A percentile compares a stretch with the other conserved stretches of the same genome.
These are phyloP conservation scores for Gymnocephalus cernua DNA, from an alignment of 2,113 vertebrate genomes.

Conservation along the genomic window DNA sequence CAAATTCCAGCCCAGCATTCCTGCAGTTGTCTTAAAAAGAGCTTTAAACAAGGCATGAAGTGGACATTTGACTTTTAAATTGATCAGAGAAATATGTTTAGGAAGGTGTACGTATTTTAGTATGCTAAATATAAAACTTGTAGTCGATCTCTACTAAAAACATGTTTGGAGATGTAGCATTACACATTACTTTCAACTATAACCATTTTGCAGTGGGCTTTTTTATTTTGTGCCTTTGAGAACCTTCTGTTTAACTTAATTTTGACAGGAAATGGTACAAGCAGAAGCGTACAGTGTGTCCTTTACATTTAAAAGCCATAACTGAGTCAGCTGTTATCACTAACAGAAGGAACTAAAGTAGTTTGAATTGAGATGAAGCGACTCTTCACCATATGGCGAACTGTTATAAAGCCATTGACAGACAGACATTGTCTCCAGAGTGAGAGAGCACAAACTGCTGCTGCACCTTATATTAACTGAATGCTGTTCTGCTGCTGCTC, in stretches of 20 bases:
- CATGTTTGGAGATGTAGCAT: not conserved
- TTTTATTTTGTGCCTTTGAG: not conserved
- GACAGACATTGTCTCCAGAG: not conserved
- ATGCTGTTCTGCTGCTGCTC: slow-evolving; percentile 40
- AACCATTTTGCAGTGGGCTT: slow-evolving; percentile 14
- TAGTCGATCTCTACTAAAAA: not conserved
- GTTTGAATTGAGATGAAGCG: slow-evolving; percentile 22
- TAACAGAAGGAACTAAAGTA: not conserved
- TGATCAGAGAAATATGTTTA: not conserved
- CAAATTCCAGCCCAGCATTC: not conserved
- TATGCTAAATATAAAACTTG: not conserved
- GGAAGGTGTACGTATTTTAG: not conserved
- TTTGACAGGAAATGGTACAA: not conserved
- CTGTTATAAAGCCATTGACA: not conserved
- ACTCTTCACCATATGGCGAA: slow-evolving; percentile 8
- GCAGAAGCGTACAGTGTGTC: not conserved
- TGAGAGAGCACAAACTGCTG: slow-evolving; percentile 4
- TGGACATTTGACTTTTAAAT: not conserved
- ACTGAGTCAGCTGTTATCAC: not conserved
- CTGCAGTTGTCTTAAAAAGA: not conserved
- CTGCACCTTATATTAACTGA: slow-evolving; percentile 34
- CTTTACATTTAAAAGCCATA: slow-evolving; percentile 45
- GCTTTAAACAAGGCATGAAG: not conserved
- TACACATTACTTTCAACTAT: not conserved
- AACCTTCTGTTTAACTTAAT: not conserved